Conservation (phyloP, 2,888 invertebrate genomes). For the Endomychus coccineus region DNA sequence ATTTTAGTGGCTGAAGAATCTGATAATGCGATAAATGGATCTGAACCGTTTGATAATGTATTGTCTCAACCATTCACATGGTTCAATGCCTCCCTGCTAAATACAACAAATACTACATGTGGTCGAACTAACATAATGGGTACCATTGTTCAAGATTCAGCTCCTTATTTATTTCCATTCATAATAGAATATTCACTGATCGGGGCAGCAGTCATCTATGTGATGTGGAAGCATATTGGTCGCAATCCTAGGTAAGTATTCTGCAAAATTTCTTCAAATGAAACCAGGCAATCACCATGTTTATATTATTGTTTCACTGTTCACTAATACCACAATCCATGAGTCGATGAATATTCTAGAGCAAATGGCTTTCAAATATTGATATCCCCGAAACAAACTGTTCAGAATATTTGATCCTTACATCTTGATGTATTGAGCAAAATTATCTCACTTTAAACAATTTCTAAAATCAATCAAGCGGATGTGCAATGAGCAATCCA, state of each 20-base stretch:
- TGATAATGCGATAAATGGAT: constrained; percentile 27
- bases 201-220: constrained; percentile 89
- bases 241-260: constrained; percentile 68
- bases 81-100: constrained; percentile 37
- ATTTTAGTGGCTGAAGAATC: constrained; percentile 31
- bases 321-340: too few relatives aligned
- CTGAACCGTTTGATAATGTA: constrained; percentile 35
- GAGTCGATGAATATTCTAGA: too few relatives aligned
- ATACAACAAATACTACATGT: constrained; percentile 54
- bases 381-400: too few relatives aligned
- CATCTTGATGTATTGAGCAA: too few relatives aligned
- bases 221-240: constrained; percentile 95
- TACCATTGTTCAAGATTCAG: constrained; percentile 83
- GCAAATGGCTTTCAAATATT: too few relatives aligned
- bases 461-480: too few relatives aligned
- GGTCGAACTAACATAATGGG: constrained; percentile 87
- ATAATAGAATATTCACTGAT: constrained; percentile 94
- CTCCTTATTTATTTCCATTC: constrained; percentile 92
- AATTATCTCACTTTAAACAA: too few relatives aligned
- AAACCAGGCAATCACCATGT: not conserved
- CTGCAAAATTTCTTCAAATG: not conserved
- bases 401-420: too few relatives aligned
- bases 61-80: constrained; percentile 35
- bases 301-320: not conserved
- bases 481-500: too few relatives aligned